Base-by-base conservation (phyloP, 2,113 vertebrate genomes). In the Limnothrissa miodon region DNA sequence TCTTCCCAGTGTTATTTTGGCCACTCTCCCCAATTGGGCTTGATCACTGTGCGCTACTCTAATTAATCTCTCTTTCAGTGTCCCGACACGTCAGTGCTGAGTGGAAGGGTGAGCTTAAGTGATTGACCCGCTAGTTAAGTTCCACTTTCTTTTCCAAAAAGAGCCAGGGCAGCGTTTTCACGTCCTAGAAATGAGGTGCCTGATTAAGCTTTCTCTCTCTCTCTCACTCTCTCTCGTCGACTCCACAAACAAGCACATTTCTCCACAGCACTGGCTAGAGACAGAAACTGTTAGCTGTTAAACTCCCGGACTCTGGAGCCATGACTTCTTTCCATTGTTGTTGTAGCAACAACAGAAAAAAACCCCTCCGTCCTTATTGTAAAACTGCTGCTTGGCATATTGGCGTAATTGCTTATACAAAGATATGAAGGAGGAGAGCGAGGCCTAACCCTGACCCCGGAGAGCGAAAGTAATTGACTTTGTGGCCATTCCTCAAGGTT, bases 81-180 rank as follows among this genome's bases (percentile, higher is more conserved):
- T 13, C 36, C 19, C n/a, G n/a, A 48, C 78, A 39, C 44, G 62
- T 59, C 83, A 56, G 36, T 82, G 25, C 21, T 59, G 79, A 78
- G 81, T 36, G 39, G 29, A 39, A 62, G 39, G n/a, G 39, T 59
- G 81, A 13, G 53, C 66, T 70, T 80, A 51, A 82, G 62, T 83
- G 70, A 81, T 36, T 83, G 56, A 82, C 80, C 66, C 25, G 62
- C 44, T 80, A 51, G 53, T 33, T 25, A 82, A 82, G 81, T 82
- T 78, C n/a, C 29, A 51, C 66, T 83, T 78, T 78, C 44, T 78
- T 62, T 51, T 51, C 13, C 66, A 13, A 81, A 89, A 85, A 90
- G 39, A 86, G 92, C 92, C 39, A 51, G 80, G 89, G 78, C 88
- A 92, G 92, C 91, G 84, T 80, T 93, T 93, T 91, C 45, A 80